Evolutionary conservation across 2,888 invertebrate species (phyloP).

Genomic region (Platycnemis pennipes): DNA sequence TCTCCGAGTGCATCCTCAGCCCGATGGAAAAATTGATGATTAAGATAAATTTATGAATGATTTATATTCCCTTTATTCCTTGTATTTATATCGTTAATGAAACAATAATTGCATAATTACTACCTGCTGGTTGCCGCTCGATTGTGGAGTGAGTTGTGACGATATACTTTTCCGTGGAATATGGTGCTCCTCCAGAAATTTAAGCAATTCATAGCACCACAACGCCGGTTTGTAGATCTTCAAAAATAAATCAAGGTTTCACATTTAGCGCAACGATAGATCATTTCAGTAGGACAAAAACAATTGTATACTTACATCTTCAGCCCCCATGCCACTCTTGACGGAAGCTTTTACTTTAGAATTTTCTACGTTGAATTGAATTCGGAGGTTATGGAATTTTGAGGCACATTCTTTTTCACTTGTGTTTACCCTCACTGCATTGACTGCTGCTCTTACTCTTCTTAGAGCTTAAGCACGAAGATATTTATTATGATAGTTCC

Average conservation of each 20-base stretch:
- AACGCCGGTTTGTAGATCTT: not conserved
- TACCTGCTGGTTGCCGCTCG: not conserved
- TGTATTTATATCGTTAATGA: too few relatives aligned
- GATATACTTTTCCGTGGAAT: not conserved
- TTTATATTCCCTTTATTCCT: too few relatives aligned
- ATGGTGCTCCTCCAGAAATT: not conserved
- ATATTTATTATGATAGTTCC: not conserved
- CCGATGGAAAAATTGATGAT: not conserved
- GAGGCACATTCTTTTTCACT: not conserved
- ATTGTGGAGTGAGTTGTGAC: not conserved
- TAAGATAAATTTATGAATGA: not conserved
- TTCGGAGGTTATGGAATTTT: not conserved
- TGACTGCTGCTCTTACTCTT: not conserved
- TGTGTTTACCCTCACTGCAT: not conserved
- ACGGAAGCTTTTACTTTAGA: not conserved
- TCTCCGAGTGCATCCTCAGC: not conserved
- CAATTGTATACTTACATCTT: not conserved
- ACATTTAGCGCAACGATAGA: too few relatives aligned
- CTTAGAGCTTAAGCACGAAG: not conserved
- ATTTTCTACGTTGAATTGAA: not conserved
- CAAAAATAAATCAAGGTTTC: not conserved
- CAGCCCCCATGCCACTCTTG: not conserved
- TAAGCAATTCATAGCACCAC: not conserved
- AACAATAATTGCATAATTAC: too few relatives aligned
- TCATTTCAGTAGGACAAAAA: too few relatives aligned